A percentile compares a stretch with the other conserved stretches of the same genome.
Evolutionary conservation across 2,113 vertebrate genomes (phyloP).

Genomic region (Bucco capensis): DNA sequence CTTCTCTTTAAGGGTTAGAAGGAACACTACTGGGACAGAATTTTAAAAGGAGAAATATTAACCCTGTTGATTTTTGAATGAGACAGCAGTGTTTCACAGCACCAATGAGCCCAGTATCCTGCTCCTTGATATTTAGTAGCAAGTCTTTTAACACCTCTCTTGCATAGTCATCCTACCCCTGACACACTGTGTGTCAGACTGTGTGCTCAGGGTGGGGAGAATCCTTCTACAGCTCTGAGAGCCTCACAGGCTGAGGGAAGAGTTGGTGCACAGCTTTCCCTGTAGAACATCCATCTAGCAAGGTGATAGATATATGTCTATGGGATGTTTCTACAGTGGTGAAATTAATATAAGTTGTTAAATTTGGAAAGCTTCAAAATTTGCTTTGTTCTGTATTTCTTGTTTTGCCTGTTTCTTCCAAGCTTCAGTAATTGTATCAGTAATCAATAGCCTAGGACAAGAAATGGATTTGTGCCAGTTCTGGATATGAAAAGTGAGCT

Average conservation of each 20-base stretch:
- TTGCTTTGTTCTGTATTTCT: background rate
- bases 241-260: background rate
- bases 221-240: background rate
- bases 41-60: background rate
- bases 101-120: background rate
- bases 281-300: background rate
- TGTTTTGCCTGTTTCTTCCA: background rate
- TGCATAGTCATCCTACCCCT: background rate
- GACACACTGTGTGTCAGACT: conserved; percentile 2
- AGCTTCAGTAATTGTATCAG: background rate
- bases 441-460: background rate
- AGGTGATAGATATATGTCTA: background rate
- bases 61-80: background rate
- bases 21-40: background rate
- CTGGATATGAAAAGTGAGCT: background rate
- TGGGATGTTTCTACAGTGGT: background rate
- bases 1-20: background rate
- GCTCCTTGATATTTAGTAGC: background rate
- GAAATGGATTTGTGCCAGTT: background rate
- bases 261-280: background rate
- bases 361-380: background rate
- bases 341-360: background rate
- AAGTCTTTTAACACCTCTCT: background rate
- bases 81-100: background rate
- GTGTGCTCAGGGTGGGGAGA: background rate